A percentile compares a stretch with the other conserved stretches of the same genome.
phyloP scores from a whole-genome alignment of 2,113 vertebrate genomes.

The Amphiprion percula region DNA sequence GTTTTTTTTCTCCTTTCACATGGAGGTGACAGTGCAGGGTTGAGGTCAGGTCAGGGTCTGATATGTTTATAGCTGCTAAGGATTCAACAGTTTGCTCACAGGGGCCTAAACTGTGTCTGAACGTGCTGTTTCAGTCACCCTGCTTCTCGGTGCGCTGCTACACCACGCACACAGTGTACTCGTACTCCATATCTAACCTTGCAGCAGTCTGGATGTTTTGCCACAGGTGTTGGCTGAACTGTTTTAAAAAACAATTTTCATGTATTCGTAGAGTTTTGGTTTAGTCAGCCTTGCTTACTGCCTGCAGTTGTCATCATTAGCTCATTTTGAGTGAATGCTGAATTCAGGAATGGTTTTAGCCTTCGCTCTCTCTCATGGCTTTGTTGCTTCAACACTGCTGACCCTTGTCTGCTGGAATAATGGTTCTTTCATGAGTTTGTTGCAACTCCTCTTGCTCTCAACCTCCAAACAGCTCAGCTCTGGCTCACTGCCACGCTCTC shows the following conservation, averaged over 20 bases:
- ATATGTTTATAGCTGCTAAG: slow-evolving; percentile 30
- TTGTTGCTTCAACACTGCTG: slow-evolving; percentile 58
- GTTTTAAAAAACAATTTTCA: not conserved
- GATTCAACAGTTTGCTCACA: slow-evolving; percentile 59
- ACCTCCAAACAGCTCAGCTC: slow-evolving; percentile 30
- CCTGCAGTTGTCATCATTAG: not conserved
- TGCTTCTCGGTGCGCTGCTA: not conserved
- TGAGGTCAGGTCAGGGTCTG: slow-evolving; percentile 40
- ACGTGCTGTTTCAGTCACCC: not conserved
- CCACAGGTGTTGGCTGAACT: not conserved
- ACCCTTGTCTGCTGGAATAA: slow-evolving; percentile 61
- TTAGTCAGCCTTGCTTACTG: not conserved
- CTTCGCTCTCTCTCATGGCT: slow-evolving; percentile 24
- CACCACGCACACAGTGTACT: not conserved
- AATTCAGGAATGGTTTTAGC: slow-evolving; percentile 33
- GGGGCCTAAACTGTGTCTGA: slow-evolving; percentile 13
- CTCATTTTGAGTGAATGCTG: slow-evolving; percentile 20
- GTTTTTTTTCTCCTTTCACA: not conserved
- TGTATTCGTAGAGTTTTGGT: not conserved
- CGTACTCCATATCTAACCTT: slow-evolving; percentile 5
- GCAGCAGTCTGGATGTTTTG: not conserved
- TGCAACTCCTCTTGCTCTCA: slow-evolving; percentile 32
- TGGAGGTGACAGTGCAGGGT: slow-evolving; percentile 3
- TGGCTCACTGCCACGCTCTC: slow-evolving; percentile 42
- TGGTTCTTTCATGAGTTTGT: slow-evolving; percentile 62